These are phyloP conservation scores for Drosophila sp. DNA, from an alignment of 1,140 invertebrate genomes.

Conservation along the genomic window DNA sequence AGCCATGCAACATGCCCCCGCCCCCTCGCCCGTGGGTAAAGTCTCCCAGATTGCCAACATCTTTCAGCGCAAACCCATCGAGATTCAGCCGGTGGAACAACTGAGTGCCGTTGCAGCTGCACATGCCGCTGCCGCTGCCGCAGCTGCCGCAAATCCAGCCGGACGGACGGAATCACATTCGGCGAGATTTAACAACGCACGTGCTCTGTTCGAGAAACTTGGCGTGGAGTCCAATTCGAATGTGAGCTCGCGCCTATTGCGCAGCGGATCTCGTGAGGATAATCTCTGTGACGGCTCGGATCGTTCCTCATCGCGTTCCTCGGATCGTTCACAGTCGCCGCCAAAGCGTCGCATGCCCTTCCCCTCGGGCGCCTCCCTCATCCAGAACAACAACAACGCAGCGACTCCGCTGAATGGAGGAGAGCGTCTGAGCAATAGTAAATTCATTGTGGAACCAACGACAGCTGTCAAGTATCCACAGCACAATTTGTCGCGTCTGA, in stretches of 20 bases:
- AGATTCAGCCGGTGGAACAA: conserved; percentile 81
- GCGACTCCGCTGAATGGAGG: conserved; percentile 42
- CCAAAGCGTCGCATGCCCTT: conserved; percentile 79
- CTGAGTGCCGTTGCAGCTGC: conserved; percentile 78
- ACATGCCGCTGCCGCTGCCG: conserved; percentile 72
- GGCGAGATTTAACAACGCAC: conserved; percentile 95
- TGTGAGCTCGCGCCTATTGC: conserved; percentile 70
- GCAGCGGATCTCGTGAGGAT: conserved; percentile 81
- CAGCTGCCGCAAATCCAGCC: conserved; percentile 85
- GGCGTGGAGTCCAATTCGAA: conserved; percentile 89
- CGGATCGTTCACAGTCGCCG: conserved; percentile 81
- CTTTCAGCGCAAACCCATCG: conserved; percentile 89
- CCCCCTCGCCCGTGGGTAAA: conserved; percentile 89
- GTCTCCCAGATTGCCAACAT: conserved; percentile 96
- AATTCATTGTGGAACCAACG: conserved; percentile 73
- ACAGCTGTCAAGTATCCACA: conserved; percentile 53
- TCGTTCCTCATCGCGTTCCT: conserved; percentile 78
- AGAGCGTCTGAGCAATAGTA: conserved; percentile 64
- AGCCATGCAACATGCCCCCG: conserved; percentile 87
- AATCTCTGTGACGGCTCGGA: conserved; percentile 78
- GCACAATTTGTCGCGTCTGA: conserved; percentile 78
- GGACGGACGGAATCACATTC: conserved; percentile 94
- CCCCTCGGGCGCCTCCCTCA: conserved; percentile 71
- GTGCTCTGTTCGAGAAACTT: conserved; percentile 96
- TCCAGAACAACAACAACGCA: conserved; percentile 69